Conservation (phyloP, 1,140 invertebrate genomes). For the Melipona quadrifasciata region DNA sequence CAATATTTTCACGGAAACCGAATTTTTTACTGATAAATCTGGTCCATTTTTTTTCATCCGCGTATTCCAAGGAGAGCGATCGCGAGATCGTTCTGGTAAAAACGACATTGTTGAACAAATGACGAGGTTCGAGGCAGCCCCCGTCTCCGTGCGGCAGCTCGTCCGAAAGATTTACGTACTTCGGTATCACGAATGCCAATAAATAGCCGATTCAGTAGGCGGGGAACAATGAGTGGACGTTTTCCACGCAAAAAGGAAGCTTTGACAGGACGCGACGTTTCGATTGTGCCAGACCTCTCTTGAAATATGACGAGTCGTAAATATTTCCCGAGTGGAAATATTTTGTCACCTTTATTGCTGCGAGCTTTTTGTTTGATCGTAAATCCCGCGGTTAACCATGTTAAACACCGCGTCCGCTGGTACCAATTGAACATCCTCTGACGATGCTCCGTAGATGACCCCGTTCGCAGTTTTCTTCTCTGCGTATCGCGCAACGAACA, state of each 20-base stretch:
- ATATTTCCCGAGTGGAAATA: conserved; percentile 75
- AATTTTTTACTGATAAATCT: background rate
- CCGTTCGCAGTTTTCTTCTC: no score
- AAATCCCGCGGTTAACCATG: conserved; percentile 72
- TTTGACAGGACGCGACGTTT: background rate
- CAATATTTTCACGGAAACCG: background rate
- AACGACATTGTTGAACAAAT: conserved; percentile 23
- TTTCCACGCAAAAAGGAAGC: conserved; percentile 34
- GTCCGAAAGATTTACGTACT: conserved; percentile 45
- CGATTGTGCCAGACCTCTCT: background rate
- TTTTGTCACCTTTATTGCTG: conserved; percentile 79
- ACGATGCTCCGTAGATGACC: background rate
- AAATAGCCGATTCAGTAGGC: conserved; percentile 34
- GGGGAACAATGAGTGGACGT: conserved; percentile 30
- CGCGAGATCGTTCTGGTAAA: background rate
- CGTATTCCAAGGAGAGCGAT: background rate
- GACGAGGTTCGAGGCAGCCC: conserved; percentile 1
- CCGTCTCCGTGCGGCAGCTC: background rate
- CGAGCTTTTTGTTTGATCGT: conserved; percentile 74
- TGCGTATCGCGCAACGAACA: background rate
- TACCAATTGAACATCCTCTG: background rate
- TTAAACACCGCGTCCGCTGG: background rate
- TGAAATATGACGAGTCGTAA: conserved; percentile 72
- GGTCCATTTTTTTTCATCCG: background rate
- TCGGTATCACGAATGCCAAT: conserved; percentile 28